Evolutionary conservation across 2,888 invertebrate species (phyloP).

Genomic region (Rhynchonema sp.): DNA sequence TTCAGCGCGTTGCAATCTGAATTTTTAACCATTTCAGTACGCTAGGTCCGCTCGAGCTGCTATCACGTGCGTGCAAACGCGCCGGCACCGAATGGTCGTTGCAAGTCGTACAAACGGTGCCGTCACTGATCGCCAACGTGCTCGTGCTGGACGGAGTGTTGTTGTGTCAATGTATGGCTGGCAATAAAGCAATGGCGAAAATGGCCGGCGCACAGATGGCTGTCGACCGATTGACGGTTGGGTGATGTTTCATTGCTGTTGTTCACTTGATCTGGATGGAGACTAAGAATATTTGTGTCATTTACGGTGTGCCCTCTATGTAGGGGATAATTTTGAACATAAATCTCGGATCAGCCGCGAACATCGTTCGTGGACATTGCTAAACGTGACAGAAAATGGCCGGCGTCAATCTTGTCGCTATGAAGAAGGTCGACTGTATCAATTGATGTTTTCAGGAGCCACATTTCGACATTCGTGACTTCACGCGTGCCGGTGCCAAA

Average conservation of each 20-base stretch:
- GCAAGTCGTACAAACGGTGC: neutral
- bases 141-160: neutral
- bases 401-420: no score
- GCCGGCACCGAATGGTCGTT: neutral
- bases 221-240: neutral
- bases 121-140: neutral
- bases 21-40: neutral
- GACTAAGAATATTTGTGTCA: no score
- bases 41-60: neutral
- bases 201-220: neutral
- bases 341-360: no score
- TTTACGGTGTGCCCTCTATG: no score
- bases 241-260: neutral
- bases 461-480: no score
- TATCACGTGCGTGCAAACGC: neutral
- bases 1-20: no score
- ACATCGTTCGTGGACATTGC: no score
- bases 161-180: neutral
- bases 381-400: no score
- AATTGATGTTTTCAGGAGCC: no score
- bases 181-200: neutral
- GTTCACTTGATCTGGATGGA: neutral
- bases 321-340: no score
- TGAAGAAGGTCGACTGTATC: no score
- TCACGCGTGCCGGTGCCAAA: no score